Percentiles rank a stretch among this genome's conserved stretches.
These are phyloP conservation scores for Perca flavescens DNA, from an alignment of 2,113 vertebrate species.

Conservation along the genomic window DNA sequence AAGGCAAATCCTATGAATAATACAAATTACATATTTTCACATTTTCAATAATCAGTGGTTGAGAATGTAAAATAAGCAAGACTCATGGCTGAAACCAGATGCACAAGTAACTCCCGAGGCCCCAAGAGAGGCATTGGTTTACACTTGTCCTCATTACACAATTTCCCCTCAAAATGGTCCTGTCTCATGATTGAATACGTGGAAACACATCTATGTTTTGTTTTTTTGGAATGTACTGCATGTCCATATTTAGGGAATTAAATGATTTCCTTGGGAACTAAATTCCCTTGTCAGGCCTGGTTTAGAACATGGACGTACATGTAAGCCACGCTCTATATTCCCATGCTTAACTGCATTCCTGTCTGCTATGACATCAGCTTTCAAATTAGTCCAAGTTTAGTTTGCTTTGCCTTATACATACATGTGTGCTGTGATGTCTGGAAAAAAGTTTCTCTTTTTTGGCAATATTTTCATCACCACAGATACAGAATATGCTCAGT, in stretches of 20 bases:
- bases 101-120: constrained; percentile 49
- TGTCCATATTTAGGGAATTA: constrained; percentile 40
- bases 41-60: constrained; percentile 34
- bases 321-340: constrained; percentile 45
- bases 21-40: constrained; percentile 14
- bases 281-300: constrained; percentile 53
- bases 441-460: neutral
- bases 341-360: constrained; percentile 59
- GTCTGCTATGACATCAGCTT: constrained; percentile 56
- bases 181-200: constrained; percentile 20
- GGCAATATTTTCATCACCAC: neutral
- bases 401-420: neutral
- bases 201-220: constrained; percentile 24
- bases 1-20: constrained; percentile 21
- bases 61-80: constrained; percentile 32
- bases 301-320: constrained; percentile 42
- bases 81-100: constrained; percentile 45
- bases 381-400: constrained; percentile 21
- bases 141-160: constrained; percentile 48
- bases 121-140: constrained; percentile 60
- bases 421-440: constrained; percentile 14
- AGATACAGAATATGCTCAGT: neutral
- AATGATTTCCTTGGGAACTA: constrained; percentile 57
- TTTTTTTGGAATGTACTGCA: constrained; percentile 36
- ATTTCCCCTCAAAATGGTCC: constrained; percentile 47